Evolutionary conservation across 2,113 vertebrate genomes (phyloP), one percentile per base, ranked within the genome.

Genomic region (Cephalophus harveyi): DNA sequence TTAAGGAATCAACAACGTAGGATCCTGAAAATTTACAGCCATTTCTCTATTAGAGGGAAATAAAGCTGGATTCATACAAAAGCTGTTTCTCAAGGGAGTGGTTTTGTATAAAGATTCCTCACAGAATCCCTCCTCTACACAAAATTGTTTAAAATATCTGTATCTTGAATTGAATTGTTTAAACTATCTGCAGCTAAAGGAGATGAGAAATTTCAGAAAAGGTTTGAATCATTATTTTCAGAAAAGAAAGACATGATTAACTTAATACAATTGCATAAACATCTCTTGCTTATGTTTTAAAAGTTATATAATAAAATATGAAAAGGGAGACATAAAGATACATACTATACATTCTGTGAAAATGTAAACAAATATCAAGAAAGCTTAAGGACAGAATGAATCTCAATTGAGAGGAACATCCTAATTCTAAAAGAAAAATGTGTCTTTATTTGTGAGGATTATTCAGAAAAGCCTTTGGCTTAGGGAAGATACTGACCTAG

Each of bases 401-500:
- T 3, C 27, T 57, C n/a, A 60, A 52, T 54, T 84, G 91, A 36
- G 8, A 23, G 40, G 82, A 92, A 50, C 71, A 81, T 15, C 25
- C 81, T 88, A 64, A 92, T 82, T 92, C 59, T 85, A 82, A 88
- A 84, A 92, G 40, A 95, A 64, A 81, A 85, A 82, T 3, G 36
- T 83, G 9, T 14, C 87, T 89, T 33, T 62, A 95, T 88, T 81
- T 81, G 16, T 95, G 82, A 85, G 28, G 43, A 93, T 96, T 97
- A 90, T 97, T 97, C 33, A 71, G 60, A 86, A 95, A 96, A 87
- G 16, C 62, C 40, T 67, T 13, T 48, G 67, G 78, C 36, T 97
- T 78, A 87, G 25, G 17, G 8, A 89, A 97, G 71, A 89, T 19
- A 94, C 55, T 64, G n/a, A 83, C 46, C 91, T 76, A 97, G 83